Conservation (phyloP, 2,113 vertebrate genomes). For the Pseudonaja textilis region DNA sequence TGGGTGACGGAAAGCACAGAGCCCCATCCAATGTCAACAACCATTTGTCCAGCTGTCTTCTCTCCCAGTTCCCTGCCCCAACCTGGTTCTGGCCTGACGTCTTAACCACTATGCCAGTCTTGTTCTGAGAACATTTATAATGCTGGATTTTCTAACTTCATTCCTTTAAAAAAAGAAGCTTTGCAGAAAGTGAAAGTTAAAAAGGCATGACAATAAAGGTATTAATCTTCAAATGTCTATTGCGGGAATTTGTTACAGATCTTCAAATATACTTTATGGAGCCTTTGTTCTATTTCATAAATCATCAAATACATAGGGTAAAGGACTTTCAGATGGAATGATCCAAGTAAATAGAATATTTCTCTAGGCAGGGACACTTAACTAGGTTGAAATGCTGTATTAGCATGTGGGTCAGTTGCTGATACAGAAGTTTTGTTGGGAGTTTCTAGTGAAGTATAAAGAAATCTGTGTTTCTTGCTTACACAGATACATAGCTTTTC, state of each 20-base stretch:
- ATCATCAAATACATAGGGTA: neutral
- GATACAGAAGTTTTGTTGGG: neutral
- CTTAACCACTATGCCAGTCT: neutral
- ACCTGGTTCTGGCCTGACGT: neutral
- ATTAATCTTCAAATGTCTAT: neutral
- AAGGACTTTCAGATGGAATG: neutral
- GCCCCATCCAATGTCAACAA: no score
- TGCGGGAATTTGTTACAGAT: neutral
- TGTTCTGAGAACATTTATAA: neutral
- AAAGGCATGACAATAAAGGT: neutral
- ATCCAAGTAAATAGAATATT: neutral
- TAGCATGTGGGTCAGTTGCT: neutral
- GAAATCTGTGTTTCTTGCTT: neutral
- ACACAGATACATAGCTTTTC: neutral
- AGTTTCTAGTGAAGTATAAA: neutral
- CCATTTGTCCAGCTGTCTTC: neutral
- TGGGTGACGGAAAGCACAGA: no score
- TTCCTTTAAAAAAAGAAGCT: neutral
- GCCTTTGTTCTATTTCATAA: neutral
- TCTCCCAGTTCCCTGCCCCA: neutral
- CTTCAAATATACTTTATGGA: neutral
- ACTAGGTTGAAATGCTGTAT: neutral
- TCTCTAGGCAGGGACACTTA: neutral
- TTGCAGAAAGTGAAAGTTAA: neutral
- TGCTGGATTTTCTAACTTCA: neutral